A percentile compares a stretch with the other conserved stretches of the same genome.
These are phyloP conservation scores for Melieria omissa DNA, from an alignment of 2,888 invertebrate species.

Conservation along the genomic window DNA sequence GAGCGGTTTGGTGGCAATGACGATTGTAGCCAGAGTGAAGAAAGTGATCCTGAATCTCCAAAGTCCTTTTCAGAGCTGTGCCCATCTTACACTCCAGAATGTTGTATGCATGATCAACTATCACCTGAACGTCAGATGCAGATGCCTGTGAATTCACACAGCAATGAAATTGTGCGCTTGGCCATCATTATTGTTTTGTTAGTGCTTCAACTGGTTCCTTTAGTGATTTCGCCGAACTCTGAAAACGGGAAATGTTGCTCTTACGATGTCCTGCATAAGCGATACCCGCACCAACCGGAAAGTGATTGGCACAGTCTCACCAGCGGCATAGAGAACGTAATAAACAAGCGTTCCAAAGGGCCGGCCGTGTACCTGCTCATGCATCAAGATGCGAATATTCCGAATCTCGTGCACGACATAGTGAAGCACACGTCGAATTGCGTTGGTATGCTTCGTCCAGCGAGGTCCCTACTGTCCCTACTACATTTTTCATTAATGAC, in stretches of 20 bases:
- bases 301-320: slow-evolving; percentile 51
- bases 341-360: slow-evolving; percentile 48
- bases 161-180: no score
- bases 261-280: slow-evolving; percentile 44
- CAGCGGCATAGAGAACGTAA: slow-evolving; percentile 51
- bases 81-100: no score
- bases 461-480: not conserved
- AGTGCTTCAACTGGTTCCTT: not conserved
- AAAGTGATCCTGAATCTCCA: no score
- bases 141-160: no score
- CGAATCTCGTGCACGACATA: slow-evolving; percentile 51
- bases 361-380: slow-evolving; percentile 59
- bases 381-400: slow-evolving; percentile 44
- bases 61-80: no score
- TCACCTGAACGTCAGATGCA: no score
- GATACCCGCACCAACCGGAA: slow-evolving; percentile 47
- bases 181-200: no score
- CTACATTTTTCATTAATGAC: not conserved
- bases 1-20: no score
- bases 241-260: slow-evolving; percentile 42
- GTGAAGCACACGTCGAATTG: slow-evolving; percentile 53
- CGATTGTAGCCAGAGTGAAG: no score
- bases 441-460: slow-evolving; percentile 50
- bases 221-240: not conserved
- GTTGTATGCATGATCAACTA: no score